Base-by-base conservation (phyloP, 2,888 invertebrate species). In the Ophion slaviceki region DNA sequence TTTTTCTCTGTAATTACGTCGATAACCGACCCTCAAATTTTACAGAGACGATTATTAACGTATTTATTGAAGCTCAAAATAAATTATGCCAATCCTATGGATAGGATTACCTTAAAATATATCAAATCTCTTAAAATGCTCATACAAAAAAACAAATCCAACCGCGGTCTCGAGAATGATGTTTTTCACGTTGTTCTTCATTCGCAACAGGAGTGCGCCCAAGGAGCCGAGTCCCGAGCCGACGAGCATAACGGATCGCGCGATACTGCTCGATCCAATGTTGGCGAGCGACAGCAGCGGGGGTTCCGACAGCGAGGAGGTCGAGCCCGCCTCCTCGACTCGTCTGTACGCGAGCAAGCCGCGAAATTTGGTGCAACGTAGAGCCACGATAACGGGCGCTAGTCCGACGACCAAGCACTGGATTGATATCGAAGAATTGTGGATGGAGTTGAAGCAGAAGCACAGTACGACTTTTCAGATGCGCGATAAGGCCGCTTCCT, bases 341-440 rank as follows among this genome's bases (percentile, higher is more conserved):
- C 94, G 97, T 59, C 94, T 97, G 91, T 97, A 97, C 92, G 96
- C 97, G 74, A 96, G 97, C 2, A 97, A 97, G 93, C 97, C 98
- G 10, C 95, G 97, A 82, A 95, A 96, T 28, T 95, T 96, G 87
- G 95, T 97, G 59, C 97, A 97, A 92, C 95, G 98, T 14, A 95
- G 99, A 24, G 98, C 98, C 89, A 98, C 98, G 1, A 97, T 99
- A 88, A 97, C 98, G 89, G 98, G 99, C 20, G 97, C 96, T 81
- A 96, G 96, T 88, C 96, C 97, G n/a, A 95, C 95, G 17, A 95
- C 95, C 87, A 95, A 95, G 90, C 96, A 96, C 80, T 95, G 95
- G 85, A 95, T 96, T 88, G 95, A 96, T 90, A 95, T 97, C 82
- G 96, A 97, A 91, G 96, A 97, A 94, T 96, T 97, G 89, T 97